These are phyloP conservation scores for Pseudocheirus occidentalis DNA, from an alignment of 2,797 vertebrate species.

Conservation along the genomic window DNA sequence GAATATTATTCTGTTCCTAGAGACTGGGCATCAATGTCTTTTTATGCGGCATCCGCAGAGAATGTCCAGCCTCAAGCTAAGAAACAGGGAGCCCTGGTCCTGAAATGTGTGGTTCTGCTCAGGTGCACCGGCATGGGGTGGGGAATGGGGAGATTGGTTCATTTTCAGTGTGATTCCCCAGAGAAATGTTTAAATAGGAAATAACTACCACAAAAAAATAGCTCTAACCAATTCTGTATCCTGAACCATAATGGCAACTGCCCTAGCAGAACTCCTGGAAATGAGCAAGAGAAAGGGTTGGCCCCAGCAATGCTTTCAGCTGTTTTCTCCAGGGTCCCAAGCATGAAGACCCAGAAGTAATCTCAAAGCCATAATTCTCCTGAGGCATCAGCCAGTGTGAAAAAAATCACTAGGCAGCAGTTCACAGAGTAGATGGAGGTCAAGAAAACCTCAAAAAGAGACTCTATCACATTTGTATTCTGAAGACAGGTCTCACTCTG, in stretches of 20 bases:
- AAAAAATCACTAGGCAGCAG: background rate
- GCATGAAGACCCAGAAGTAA: conserved; percentile 29
- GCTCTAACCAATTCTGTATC: conserved; percentile 5
- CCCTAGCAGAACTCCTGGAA: conserved; percentile 40
- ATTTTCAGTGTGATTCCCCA: conserved; percentile 26
- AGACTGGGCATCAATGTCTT: background rate
- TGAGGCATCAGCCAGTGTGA: background rate
- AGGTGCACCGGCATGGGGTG: background rate
- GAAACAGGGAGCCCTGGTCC: background rate
- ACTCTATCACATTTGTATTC: background rate
- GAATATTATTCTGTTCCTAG: background rate
- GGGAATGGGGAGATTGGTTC: background rate
- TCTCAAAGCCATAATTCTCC: background rate
- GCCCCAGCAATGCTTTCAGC: background rate
- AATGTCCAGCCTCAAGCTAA: background rate
- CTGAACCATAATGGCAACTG: conserved; percentile 12
- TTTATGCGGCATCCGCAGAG: background rate
- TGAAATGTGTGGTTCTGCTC: background rate
- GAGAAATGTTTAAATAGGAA: conserved; percentile 6
- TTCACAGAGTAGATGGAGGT: background rate
- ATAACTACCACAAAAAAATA: background rate
- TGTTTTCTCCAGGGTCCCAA: conserved; percentile 24
- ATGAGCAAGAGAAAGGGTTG: background rate
- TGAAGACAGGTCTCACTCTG: background rate
- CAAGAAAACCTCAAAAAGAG: background rate